Evolutionary conservation across 2,797 vertebrate genomes (phyloP), one percentile per base, ranked within the genome.

Genomic region (Helostoma temminkii): DNA sequence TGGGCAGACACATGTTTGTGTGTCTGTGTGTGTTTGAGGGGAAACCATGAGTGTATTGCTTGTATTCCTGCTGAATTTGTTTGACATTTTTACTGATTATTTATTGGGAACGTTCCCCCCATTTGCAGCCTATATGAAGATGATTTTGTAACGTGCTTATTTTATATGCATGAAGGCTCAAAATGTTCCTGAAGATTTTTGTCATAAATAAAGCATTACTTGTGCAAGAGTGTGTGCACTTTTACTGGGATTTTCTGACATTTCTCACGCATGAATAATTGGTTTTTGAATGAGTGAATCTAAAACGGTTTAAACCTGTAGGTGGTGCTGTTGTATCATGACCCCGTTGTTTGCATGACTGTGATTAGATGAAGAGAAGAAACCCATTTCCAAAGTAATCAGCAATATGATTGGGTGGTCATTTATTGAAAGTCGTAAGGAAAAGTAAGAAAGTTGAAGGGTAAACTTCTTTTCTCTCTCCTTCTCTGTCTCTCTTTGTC

Each of bases 301-400:
- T 5, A 21, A 43, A 47, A 55, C 32, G 3, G 26, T 3, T 71
- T 8, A n/a, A 21, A 56, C 71, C 90, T 83, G 43, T 55, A 74
- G 88, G 57, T 80, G 85, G 85, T 45, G 84, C 84, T 85, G 74
- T 85, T 84, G 83, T 11, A 67, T 74, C 34, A 64, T 10, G 15
- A 6, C n/a, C 5, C 48, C 22, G 63, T 37, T 47, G 47, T 39
- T 28, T 34, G 25, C 60, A 32, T 63, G 30, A 24, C 28, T 62
- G 21, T n/a, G 32, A 45, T n/a, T 11, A 48, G 63, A 48, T 62
- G 41, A 62, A 49, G 42, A 50, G 6, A 56, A 21, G 37, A 69
- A 55, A 61, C 47, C 78, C 46, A 81, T 80, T 83, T 80, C 60
- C 70, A 73, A 75, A 65, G 57, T 66, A 68, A 83, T 84, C 52